phyloP scores from a whole-genome alignment of 2,888 invertebrate genomes.

The Rhabditoides inermis region DNA sequence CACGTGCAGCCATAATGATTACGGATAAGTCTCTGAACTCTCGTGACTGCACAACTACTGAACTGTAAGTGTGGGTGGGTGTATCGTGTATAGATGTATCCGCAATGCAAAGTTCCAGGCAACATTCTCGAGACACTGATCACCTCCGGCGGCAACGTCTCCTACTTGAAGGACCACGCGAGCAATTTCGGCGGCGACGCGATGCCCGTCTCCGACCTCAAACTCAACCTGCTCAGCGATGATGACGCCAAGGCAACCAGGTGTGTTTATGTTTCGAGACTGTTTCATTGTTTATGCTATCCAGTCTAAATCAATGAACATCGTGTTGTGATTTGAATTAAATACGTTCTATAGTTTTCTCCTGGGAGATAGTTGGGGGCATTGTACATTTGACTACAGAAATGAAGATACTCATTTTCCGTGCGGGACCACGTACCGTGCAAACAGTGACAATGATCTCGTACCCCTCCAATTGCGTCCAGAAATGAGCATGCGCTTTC shows the following conservation, averaged over 20 bases:
- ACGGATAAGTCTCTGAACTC: neutral
- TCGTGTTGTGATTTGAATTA: too few relatives aligned
- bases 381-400: too few relatives aligned
- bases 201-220: constrained; percentile 24
- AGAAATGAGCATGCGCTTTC: too few relatives aligned
- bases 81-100: too few relatives aligned
- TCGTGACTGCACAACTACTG: too few relatives aligned
- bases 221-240: constrained; percentile 20
- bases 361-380: too few relatives aligned
- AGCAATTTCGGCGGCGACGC: constrained; percentile 9
- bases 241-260: constrained; percentile 17
- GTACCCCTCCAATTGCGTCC: too few relatives aligned
- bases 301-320: constrained; percentile 27
- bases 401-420: too few relatives aligned
- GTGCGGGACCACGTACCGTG: too few relatives aligned
- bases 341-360: too few relatives aligned
- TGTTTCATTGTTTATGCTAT: constrained; percentile 33
- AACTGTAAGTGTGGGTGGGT: too few relatives aligned
- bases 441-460: too few relatives aligned
- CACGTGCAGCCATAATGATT: neutral
- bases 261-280: constrained; percentile 11
- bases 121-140: constrained; percentile 20
- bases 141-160: constrained; percentile 17
- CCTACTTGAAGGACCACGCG: constrained; percentile 27
- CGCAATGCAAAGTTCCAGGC: constrained; percentile 3